A percentile compares a stretch with the other conserved stretches of the same genome.
Conservation (phyloP, 92 coral and sea anemone genomes). For the Heliopora coerulea region DNA sequence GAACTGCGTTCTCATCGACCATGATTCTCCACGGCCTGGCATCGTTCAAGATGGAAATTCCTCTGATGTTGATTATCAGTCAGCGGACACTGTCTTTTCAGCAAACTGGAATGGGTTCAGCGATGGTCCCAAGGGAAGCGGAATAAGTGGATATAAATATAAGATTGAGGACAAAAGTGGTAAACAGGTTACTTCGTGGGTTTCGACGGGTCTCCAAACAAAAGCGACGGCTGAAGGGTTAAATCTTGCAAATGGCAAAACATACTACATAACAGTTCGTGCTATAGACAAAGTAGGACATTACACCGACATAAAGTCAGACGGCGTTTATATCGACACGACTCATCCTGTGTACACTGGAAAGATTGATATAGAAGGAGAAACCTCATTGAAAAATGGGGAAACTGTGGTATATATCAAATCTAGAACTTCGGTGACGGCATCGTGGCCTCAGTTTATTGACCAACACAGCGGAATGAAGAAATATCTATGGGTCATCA, state of each 20-base stretch:
- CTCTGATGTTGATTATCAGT: conserved; percentile 77
- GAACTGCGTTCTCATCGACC: conserved; percentile 90
- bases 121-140: conserved; percentile 86
- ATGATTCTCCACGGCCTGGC: conserved; percentile 79
- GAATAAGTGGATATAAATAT: conserved; percentile 79
- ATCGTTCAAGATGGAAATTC: conserved; percentile 76
- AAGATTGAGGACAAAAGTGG: conserved; percentile 58
- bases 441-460: conserved; percentile 73
- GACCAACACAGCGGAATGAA: conserved; percentile 73
- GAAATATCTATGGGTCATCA: conserved; percentile 71
- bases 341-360: conserved; percentile 86
- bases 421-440: conserved; percentile 55
- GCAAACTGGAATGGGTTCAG: conserved; percentile 91
- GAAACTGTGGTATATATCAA: conserved; percentile 63
- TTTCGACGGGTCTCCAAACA: conserved; percentile 71
- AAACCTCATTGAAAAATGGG: conserved; percentile 52
- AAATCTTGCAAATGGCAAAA: conserved; percentile 55
- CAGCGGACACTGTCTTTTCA: conserved; percentile 60
- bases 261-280: conserved; percentile 65
- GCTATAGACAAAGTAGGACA: conserved; percentile 80
- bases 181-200: conserved; percentile 62
- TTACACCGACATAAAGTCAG: conserved; percentile 54
- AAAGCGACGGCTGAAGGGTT: conserved; percentile 60
- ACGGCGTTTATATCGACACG: conserved; percentile 77
- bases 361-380: conserved; percentile 62